Percentiles rank a stretch among this genome's conserved stretches.
phyloP scores from a whole-genome alignment of 2,888 invertebrate species.

The Vanessa cardui region DNA sequence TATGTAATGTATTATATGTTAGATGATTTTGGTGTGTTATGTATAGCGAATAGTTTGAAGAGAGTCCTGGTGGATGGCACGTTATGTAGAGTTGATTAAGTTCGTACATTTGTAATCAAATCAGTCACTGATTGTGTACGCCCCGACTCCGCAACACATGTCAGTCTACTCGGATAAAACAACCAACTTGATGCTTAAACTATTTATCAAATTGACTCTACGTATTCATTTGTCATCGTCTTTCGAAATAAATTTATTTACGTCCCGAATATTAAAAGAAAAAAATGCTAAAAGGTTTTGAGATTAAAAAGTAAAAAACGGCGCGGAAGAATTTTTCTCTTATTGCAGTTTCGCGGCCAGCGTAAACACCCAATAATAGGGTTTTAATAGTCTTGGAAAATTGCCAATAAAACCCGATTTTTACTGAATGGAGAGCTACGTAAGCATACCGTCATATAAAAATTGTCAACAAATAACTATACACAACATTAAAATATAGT shows the following conservation, averaged over 20 bases:
- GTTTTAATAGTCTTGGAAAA: slow-evolving; percentile 17
- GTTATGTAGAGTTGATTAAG: slow-evolving; percentile 40
- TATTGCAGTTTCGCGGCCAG: background rate
- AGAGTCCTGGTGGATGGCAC: slow-evolving; percentile 12
- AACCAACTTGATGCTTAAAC: background rate
- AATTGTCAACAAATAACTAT: slow-evolving; percentile 23
- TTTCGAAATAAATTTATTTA: background rate
- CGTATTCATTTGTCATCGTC: background rate
- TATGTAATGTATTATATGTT: background rate
- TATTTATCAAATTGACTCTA: background rate
- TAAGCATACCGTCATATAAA: slow-evolving; percentile 46
- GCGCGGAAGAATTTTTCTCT: background rate
- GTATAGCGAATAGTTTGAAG: background rate
- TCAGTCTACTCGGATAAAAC: slow-evolving; percentile 7
- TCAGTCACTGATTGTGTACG: slow-evolving; percentile 45
- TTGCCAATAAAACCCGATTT: slow-evolving; percentile 18
- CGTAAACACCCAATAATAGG: slow-evolving; percentile 19
- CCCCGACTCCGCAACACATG: slow-evolving; percentile 39
- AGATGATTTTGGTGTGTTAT: no score
- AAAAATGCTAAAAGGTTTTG: background rate
- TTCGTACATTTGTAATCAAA: slow-evolving; percentile 45
- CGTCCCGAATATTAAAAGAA: background rate
- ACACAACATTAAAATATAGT: slow-evolving; percentile 13
- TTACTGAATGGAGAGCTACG: slow-evolving; percentile 40
- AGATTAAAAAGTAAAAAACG: background rate